A percentile compares a stretch with the other conserved stretches of the same genome.
phyloP scores from a whole-genome alignment of 2,113 vertebrate genomes.

The Sprattus sprattus region DNA sequence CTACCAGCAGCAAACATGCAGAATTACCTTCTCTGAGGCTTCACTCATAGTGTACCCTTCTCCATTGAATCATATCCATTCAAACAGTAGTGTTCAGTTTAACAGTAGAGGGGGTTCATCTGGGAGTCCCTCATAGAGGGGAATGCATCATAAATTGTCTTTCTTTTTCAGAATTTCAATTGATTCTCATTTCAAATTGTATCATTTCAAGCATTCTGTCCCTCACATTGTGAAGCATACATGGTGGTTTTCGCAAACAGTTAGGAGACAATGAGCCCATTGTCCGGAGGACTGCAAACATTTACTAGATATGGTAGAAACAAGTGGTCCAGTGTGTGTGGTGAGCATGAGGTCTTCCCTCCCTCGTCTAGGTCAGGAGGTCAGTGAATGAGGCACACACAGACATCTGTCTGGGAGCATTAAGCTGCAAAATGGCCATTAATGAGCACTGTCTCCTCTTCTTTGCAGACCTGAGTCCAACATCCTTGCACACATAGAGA shows the following conservation, averaged over 20 bases:
- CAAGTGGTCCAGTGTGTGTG: constrained; percentile 11
- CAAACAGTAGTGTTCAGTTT: background rate
- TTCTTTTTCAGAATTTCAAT: background rate
- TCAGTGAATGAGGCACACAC: background rate
- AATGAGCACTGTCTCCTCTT: background rate
- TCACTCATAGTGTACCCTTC: constrained; percentile 29
- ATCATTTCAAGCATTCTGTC: background rate
- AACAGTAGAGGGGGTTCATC: background rate
- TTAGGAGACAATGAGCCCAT: background rate
- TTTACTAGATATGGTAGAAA: background rate
- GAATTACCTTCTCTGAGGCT: constrained; percentile 39
- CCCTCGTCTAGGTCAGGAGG: background rate
- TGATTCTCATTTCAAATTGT: background rate
- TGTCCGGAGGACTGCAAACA: background rate
- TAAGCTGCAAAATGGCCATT: background rate
- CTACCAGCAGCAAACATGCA: constrained; percentile 29
- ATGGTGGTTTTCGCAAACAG: background rate
- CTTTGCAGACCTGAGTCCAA: background rate
- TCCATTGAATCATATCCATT: background rate
- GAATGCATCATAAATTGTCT: background rate
- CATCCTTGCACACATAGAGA: background rate
- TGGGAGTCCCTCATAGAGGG: background rate
- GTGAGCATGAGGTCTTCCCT: background rate
- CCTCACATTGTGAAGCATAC: background rate
- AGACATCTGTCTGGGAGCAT: background rate